Percentiles rank a stretch among this genome's conserved stretches.
phyloP scores from a whole-genome alignment of 2,888 invertebrate genomes.

The Chironomus riparius region DNA sequence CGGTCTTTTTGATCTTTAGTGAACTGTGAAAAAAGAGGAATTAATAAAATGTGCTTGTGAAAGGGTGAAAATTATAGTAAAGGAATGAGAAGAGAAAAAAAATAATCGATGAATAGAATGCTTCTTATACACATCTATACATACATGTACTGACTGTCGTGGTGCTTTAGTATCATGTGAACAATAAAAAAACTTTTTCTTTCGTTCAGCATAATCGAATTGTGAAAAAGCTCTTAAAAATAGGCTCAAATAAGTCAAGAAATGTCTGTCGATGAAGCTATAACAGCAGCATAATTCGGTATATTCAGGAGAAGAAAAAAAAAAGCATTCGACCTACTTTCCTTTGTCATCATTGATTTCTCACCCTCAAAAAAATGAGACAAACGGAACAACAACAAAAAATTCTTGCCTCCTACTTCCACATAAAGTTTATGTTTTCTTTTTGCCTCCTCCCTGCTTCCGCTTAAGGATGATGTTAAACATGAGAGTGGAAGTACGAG shows the following conservation, averaged over 20 bases:
- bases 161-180: neutral
- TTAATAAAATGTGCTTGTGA: neutral
- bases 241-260: no score
- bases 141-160: neutral
- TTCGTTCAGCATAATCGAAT: neutral
- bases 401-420: neutral
- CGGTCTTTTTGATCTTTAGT: neutral
- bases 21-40: neutral
- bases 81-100: neutral
- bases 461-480: neutral
- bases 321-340: constrained; percentile 5
- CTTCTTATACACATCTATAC: neutral
- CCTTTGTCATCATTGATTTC: constrained; percentile 11
- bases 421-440: neutral
- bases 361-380: neutral
- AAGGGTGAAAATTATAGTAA: neutral
- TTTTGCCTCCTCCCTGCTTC: neutral
- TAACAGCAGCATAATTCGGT: no score
- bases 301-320: neutral
- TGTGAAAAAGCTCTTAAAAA: neutral
- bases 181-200: neutral
- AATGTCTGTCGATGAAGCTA: no score
- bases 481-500: neutral
- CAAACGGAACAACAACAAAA: neutral
- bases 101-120: neutral